phyloP scores from a whole-genome alignment of 1,140 invertebrate species.

The Agraylea sexmaculata region DNA sequence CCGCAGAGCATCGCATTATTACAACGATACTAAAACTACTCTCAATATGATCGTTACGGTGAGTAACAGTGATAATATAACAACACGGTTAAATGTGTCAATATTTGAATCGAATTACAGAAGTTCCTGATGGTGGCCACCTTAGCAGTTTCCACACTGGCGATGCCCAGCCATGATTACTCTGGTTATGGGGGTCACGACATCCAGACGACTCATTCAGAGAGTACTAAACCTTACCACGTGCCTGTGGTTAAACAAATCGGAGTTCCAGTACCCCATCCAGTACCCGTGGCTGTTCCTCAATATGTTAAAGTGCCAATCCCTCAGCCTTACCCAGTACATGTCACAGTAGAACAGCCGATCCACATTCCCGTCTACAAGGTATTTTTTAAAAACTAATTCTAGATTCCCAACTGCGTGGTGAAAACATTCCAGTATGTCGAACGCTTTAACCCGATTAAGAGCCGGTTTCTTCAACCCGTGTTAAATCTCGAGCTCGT shows the following conservation, averaged over 20 bases:
- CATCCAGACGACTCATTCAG: slow-evolving; percentile 44
- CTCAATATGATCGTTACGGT: too few species aligned
- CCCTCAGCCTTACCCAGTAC: slow-evolving; percentile 61
- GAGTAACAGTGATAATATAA: too few species aligned
- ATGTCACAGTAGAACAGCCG: slow-evolving; percentile 57
- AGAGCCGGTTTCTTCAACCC: too few species aligned
- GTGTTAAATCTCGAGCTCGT: too few species aligned
- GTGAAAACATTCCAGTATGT: too few species aligned
- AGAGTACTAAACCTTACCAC: slow-evolving; percentile 55
- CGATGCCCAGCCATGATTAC: slow-evolving; percentile 1
- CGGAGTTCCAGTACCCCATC: slow-evolving; percentile 60
- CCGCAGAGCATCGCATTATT: too few species aligned
- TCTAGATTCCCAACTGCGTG: too few species aligned
- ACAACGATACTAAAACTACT: too few species aligned
- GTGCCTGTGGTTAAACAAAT: slow-evolving; percentile 65
- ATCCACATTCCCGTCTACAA: slow-evolving; percentile 64
- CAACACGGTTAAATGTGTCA: too few species aligned
- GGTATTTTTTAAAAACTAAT: too few species aligned
- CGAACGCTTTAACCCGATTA: too few species aligned
- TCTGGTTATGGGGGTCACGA: slow-evolving; percentile 7
- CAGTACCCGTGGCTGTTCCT: slow-evolving; percentile 58
- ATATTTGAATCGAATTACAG: too few species aligned
- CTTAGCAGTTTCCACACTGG: slow-evolving; percentile 25
- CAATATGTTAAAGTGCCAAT: slow-evolving; percentile 63
- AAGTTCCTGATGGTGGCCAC: slow-evolving; percentile 16